Conservation (phyloP, 2,888 invertebrate genomes). For the Podotricha telesiphe region DNA sequence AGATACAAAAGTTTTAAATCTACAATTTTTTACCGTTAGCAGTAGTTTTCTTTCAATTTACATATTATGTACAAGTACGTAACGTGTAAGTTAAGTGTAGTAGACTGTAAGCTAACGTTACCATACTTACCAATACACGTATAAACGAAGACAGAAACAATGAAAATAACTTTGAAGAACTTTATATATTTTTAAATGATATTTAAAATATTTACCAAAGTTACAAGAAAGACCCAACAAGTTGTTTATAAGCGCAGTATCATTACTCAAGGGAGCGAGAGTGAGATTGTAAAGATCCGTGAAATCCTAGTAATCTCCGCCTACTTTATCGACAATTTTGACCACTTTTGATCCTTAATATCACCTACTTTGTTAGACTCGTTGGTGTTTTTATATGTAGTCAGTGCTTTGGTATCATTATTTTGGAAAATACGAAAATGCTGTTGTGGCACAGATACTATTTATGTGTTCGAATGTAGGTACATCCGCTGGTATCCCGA, state of each 20-base stretch:
- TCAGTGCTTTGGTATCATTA: background rate
- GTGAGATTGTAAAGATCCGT: slow-evolving; percentile 7
- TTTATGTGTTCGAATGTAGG: no score
- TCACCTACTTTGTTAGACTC: background rate
- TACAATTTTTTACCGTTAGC: no score
- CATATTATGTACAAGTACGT: no score
- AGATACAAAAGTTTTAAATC: no score
- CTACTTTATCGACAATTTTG: slow-evolving; percentile 20
- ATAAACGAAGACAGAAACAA: no score
- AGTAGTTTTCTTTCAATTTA: no score
- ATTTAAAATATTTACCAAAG: background rate
- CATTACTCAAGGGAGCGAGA: background rate
- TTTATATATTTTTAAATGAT: slow-evolving; percentile 6
- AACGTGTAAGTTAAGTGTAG: no score
- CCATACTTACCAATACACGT: no score
- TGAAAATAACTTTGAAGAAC: background rate
- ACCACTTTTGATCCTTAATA: slow-evolving; percentile 6
- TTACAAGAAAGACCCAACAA: background rate
- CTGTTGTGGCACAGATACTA: no score
- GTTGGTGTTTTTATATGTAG: background rate
- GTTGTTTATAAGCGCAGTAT: background rate
- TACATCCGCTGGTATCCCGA: no score
- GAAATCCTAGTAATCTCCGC: slow-evolving; percentile 20
- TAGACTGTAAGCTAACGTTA: no score
- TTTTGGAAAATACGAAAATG: background rate